Percentiles rank a stretch among this genome's conserved stretches.
Evolutionary conservation across 2,888 invertebrate genomes (phyloP).

Genomic region (Phortica okadai): DNA sequence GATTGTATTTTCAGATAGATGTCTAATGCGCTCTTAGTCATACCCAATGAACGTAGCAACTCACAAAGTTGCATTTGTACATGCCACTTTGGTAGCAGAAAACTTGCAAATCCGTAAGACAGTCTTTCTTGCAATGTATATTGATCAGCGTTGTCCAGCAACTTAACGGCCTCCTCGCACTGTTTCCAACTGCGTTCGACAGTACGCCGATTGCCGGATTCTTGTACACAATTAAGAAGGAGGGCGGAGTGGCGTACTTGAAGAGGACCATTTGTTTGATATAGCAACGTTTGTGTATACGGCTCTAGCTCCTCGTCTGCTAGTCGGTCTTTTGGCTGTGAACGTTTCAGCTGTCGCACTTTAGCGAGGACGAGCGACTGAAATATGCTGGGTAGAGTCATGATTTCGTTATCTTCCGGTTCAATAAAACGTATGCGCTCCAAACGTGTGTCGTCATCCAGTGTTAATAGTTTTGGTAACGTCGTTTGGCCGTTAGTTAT

Average conservation of each 20-base stretch:
- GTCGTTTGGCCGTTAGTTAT: slow-evolving; percentile 77
- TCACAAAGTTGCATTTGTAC: slow-evolving; percentile 87
- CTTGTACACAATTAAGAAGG: slow-evolving; percentile 85
- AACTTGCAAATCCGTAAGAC: slow-evolving; percentile 84
- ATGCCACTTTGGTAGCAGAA: slow-evolving; percentile 85
- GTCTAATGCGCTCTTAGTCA: slow-evolving; percentile 90
- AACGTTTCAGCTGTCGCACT: slow-evolving; percentile 84
- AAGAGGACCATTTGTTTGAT: slow-evolving; percentile 85
- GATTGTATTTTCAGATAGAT: slow-evolving; percentile 85
- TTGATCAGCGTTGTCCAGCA: slow-evolving; percentile 69
- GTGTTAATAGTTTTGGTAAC: slow-evolving; percentile 82
- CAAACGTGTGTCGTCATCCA: slow-evolving; percentile 92
- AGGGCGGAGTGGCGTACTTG: slow-evolving; percentile 86
- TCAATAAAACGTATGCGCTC: slow-evolving; percentile 86
- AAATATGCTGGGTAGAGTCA: slow-evolving; percentile 82
- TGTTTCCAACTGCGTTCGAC: slow-evolving; percentile 93
- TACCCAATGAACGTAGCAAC: slow-evolving; percentile 86
- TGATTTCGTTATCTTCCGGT: slow-evolving; percentile 77
- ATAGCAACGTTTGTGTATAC: slow-evolving; percentile 82
- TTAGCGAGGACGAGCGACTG: slow-evolving; percentile 88
- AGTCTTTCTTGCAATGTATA: slow-evolving; percentile 73
- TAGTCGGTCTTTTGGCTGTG: slow-evolving; percentile 88
- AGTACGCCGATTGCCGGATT: slow-evolving; percentile 86
- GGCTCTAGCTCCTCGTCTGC: slow-evolving; percentile 89
- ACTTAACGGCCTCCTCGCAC: slow-evolving; percentile 86